A percentile compares a stretch with the other conserved stretches of the same genome.
These are phyloP conservation scores for Diorhabda carinulata DNA, from an alignment of 1,140 invertebrate species.

Conservation along the genomic window DNA sequence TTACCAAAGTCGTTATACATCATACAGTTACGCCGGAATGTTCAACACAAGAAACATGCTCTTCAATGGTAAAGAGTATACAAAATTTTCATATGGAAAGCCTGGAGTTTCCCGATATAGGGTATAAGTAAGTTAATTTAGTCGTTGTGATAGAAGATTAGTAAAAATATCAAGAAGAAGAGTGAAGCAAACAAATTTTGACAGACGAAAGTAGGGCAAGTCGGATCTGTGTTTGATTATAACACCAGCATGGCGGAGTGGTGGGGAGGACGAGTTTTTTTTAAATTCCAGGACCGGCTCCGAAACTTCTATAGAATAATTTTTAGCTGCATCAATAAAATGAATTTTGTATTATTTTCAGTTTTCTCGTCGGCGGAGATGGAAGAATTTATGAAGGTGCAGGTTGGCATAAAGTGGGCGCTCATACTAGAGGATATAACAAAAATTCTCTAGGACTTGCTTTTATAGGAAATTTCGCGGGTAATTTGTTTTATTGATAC, in stretches of 20 bases:
- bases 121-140: slow-evolving; percentile 51
- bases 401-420: slow-evolving; percentile 69
- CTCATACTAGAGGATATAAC: slow-evolving; percentile 66
- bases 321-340: too few species aligned
- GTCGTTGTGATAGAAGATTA: background rate
- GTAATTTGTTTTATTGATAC: slow-evolving; percentile 27
- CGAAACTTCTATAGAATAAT: too few species aligned
- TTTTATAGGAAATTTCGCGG: slow-evolving; percentile 53
- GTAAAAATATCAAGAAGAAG: background rate
- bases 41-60: slow-evolving; percentile 51
- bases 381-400: slow-evolving; percentile 72
- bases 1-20: slow-evolving; percentile 63
- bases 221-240: too few species aligned
- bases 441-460: slow-evolving; percentile 55
- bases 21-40: slow-evolving; percentile 63
- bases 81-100: slow-evolving; percentile 58
- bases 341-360: slow-evolving; percentile 41
- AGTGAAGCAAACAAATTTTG: too few species aligned
- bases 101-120: slow-evolving; percentile 58
- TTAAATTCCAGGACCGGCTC: too few species aligned
- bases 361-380: slow-evolving; percentile 73
- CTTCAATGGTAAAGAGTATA: slow-evolving; percentile 49
- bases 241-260: too few species aligned
- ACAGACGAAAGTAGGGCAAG: too few species aligned
- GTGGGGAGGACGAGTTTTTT: too few species aligned